These are phyloP conservation scores for Ctenoplectra terminalis DNA, from an alignment of 1,140 invertebrate genomes.

Conservation along the genomic window DNA sequence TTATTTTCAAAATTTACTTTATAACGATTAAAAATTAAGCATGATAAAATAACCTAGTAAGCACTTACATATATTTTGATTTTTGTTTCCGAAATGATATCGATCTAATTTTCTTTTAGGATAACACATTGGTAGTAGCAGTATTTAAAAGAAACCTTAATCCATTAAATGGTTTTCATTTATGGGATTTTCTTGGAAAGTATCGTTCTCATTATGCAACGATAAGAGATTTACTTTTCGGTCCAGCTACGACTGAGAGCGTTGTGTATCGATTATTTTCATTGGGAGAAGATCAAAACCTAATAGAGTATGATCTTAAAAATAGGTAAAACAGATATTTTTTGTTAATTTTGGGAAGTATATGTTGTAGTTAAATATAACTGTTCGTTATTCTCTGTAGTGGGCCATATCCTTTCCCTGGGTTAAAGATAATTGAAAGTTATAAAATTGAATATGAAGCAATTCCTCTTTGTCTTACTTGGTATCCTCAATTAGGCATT, in stretches of 20 bases:
- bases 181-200: slow-evolving; percentile 85
- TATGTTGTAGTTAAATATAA: not conserved
- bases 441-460: slow-evolving; percentile 86
- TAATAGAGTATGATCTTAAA: slow-evolving; percentile 88
- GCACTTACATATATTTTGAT: no score
- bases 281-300: slow-evolving; percentile 84
- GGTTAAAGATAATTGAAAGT: slow-evolving; percentile 77
- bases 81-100: no score
- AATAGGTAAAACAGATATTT: slow-evolving; percentile 79
- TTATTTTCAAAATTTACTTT: no score
- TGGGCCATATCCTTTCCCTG: slow-evolving; percentile 75
- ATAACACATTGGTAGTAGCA: slow-evolving; percentile 81
- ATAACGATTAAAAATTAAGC: no score
- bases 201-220: slow-evolving; percentile 84
- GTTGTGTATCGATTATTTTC: slow-evolving; percentile 83
- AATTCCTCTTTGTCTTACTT: slow-evolving; percentile 83
- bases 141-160: slow-evolving; percentile 74
- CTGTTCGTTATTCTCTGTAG: slow-evolving; percentile 46
- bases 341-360: not conserved
- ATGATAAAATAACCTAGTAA: no score
- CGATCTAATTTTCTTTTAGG: slow-evolving; percentile 76
- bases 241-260: slow-evolving; percentile 55
- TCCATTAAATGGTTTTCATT: not conserved
- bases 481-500: slow-evolving; percentile 70
- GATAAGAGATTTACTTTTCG: slow-evolving; percentile 84